phyloP scores from a whole-genome alignment of 2,113 vertebrate genomes.

The Lepisosteus oculatus region DNA sequence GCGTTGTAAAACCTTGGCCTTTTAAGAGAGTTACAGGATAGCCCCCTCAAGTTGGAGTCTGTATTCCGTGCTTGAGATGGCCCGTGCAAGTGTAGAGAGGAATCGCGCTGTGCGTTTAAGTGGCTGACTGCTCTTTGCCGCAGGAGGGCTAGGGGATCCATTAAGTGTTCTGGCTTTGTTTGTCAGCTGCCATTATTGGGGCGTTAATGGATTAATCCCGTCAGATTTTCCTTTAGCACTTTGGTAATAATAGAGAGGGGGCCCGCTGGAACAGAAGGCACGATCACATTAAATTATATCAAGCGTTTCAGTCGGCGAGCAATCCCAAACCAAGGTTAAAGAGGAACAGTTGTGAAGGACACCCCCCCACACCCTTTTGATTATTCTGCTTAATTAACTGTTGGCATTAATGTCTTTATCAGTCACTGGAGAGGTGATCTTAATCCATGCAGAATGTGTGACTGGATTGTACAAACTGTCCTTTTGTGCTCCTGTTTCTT shows the following conservation, averaged over 20 bases:
- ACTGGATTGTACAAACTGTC: conserved; percentile 39
- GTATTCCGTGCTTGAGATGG: no score
- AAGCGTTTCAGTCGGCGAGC: conserved; percentile 41
- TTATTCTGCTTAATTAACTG: conserved; percentile 64
- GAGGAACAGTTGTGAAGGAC: conserved; percentile 35
- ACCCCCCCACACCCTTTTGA: conserved; percentile 42
- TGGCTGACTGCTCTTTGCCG: no score
- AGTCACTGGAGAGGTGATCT: conserved; percentile 20
- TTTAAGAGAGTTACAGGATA: no score
- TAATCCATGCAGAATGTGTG: conserved; percentile 25
- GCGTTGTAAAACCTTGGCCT: no score
- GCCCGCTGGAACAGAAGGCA: no score
- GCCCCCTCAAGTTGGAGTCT: no score
- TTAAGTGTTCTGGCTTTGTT: no score
- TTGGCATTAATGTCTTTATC: conserved; percentile 40
- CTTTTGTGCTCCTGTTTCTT: conserved; percentile 37
- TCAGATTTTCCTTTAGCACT: conserved; percentile 10
- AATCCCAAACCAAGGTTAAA: conserved; percentile 11
- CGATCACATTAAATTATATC: conserved; percentile 31
- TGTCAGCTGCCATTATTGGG: no score
- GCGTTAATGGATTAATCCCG: no score
- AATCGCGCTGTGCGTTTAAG: no score
- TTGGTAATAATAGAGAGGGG: conserved; percentile 15
- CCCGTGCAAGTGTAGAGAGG: no score
- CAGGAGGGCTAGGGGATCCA: no score